Evolutionary conservation across 2,113 vertebrate genomes (phyloP), one percentile per base, ranked within the genome.

Genomic region (Globicephala melas): DNA sequence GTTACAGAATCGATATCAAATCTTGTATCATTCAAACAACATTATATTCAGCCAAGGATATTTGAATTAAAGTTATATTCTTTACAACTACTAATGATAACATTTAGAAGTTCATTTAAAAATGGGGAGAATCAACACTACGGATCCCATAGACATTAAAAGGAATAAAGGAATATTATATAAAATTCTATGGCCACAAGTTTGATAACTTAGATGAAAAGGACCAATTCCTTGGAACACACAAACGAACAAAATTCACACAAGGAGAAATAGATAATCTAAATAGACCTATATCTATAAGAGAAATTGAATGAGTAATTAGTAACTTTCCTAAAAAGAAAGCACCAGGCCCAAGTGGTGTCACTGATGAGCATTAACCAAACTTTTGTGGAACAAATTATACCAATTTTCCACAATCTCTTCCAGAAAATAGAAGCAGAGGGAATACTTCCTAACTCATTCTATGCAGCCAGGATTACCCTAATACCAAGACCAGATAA

Each of bases 171-270:
- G 6, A 47, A 85, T 80, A 47, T 55, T 86, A 89, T 84, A 55
- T 41, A 91, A 93, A 79, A 88, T 60, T 88, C 15, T 79, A 73
- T 81, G 20, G 26, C 55, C 58, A 81, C 20, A 83, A 88, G 77
- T 87, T 83, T 36, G 6, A 80, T 68, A 84, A 96, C 36, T 86
- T 95, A 91, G 26, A 68, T 89, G 41, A 89, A 74, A 94, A 31
- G 28, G 17, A 70, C n/a, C 23, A 76, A 53, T 71, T 92, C 53
- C 62, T 92, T 83, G 6, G 60, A 89, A 70, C 58, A 70, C 14
- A 44, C 21, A 83, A 91, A 50, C 10, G 41, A 60, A 28, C 12
- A 74, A 71, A 79, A 88, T 8, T 93, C 44, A 94, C 44, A 87
- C 20, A 55, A 83, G 26, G 25, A 94, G 11, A 95, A 91, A 86